Evolutionary conservation across 2,888 invertebrate species (phyloP), one percentile per base, ranked within the genome.

Genomic region (Eulithis testata): DNA sequence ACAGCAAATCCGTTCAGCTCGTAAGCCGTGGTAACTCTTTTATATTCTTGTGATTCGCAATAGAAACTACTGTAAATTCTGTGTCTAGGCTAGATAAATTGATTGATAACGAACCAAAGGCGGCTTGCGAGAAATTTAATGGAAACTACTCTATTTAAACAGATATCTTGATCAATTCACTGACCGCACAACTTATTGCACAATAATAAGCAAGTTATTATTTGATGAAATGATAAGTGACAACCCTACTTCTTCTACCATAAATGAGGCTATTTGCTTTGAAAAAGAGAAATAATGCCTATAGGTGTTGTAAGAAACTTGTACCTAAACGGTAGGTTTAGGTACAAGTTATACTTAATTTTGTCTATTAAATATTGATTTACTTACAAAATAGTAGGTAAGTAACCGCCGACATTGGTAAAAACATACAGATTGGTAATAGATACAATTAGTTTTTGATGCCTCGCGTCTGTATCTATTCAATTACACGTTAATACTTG

Each of bases 31-130:
- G 12, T 54, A 66, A 31, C 51, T 59, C 27, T 44, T 49, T 45
- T 8, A 14, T 40, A 47, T 31, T 66, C 59, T 63, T 50, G 40
- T n/a, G 50, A 54, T 51, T 44, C 12, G 37, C 50, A 21, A n/a
- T 76, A 75, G 81, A 80, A 83, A 85, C 70, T 68, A 53, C 45
- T 64, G 9, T 62, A 45, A 59, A 64, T 61, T 67, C 66, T 69
- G 65, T 62, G 70, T 53, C 60, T 50, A 55, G 81, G 80, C 79
- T 83, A 88, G 90, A 90, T 91, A 87, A 90, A 90, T 90, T 90
- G 90, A 90, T 88, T 87, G 91, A 91, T 90, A 90, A 89, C 79
- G 80, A 83, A 82, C 80, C 77, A 80, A 80, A 83, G 83, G 84
- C 79, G 79, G 83, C 84, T 84, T 83, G 87, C 82, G 85, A 82